Base-by-base conservation (phyloP, 2,797 vertebrate species). In the Myotis vivesi region DNA sequence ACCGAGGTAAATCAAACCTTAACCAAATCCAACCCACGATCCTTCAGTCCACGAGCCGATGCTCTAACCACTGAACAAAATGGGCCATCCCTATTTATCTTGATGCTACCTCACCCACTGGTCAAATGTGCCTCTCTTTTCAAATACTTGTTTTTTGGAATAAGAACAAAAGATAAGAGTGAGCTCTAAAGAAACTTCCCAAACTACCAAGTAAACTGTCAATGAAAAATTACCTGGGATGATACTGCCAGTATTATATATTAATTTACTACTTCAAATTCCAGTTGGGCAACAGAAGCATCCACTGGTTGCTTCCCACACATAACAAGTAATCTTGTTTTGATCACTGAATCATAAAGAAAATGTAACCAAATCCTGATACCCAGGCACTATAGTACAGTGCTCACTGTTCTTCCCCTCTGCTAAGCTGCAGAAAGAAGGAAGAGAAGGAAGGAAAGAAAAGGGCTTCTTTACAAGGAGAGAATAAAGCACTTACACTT, bases 401-500 rank as follows among this genome's bases (percentile, higher is more conserved):
- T 85, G 89, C 82, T 97, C 69, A 94, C 33, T 87, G 28, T 83
- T 87, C 85, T 81, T 73, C 80, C 89, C 57, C 53, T 92, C 79
- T 88, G 55, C 73, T 96, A 95, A 84, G n/a, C 64, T 86, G 44
- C 87, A 84, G 57, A 83, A 84, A 76, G 59, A 73, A 76, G 59
- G 20, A 92, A 72, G 71, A 64, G 64, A 85, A 83, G 55, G 38
- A 89, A 86, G 25, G 64, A 84, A 87, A 20, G 73, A 81, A 96
- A 90, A 80, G 49, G 59, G 88, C 79, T 90, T 97, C 94, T 97
- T 94, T 95, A 95, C 83, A 92, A 97, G 87, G 87, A 97, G 77
- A 97, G 96, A 97, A 96, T 95, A 96, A 97, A 97, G 94, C 96
- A 97, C 96, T 97, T 96, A 96, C 93, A 97, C 96, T 95, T 97